Percentiles rank a stretch among this genome's conserved stretches.
These are phyloP conservation scores for Haliaeetus leucogaster DNA, from an alignment of 2,113 vertebrate species.

Conservation along the genomic window DNA sequence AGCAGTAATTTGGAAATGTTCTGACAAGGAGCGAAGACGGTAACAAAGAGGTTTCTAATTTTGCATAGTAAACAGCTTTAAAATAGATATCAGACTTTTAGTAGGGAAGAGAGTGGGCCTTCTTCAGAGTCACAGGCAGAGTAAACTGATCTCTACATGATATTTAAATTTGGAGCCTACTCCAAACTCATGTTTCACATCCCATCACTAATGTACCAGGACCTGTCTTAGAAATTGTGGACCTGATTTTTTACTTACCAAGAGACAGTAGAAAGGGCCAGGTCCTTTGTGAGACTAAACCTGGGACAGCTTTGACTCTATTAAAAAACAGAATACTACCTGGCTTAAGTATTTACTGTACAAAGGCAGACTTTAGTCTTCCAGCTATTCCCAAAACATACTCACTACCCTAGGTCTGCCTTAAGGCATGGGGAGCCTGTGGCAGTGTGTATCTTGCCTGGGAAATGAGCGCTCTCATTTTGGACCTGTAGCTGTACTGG, in stretches of 20 bases:
- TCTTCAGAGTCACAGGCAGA: not conserved
- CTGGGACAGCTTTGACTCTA: not conserved
- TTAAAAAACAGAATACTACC: not conserved
- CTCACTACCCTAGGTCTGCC: not conserved
- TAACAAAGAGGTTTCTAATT: not conserved
- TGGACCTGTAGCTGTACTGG: not conserved
- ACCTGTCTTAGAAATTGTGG: not conserved
- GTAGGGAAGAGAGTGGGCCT: not conserved
- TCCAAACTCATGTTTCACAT: constrained; percentile 48
- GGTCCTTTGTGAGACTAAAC: not conserved
- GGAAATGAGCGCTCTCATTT: not conserved
- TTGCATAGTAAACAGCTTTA: not conserved
- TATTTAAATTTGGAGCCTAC: constrained; percentile 41
- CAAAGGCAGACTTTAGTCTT: not conserved
- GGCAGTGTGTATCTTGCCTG: not conserved
- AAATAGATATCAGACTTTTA: not conserved
- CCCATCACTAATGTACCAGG: not conserved
- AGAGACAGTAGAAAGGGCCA: not conserved
- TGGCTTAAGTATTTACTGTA: not conserved
- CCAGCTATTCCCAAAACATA: not conserved
- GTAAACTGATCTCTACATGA: constrained; percentile 21
- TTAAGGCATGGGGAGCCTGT: not conserved
- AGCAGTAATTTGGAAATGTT: not conserved
- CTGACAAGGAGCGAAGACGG: not conserved
- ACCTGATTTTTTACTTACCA: not conserved